Conservation (phyloP, 2,113 vertebrate species). For the mouse (Mus musculus) region GRCm39 chr1:162996501-162997000, state of each 20-base stretch:
- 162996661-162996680: no score
- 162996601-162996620: no score
- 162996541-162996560: no score
- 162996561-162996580: no score
- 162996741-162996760: not conserved
- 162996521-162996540: no score
- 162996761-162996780: not conserved
- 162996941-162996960: not conserved
- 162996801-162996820: not conserved
- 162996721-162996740: no score
- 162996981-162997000: not conserved
- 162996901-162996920: not conserved
- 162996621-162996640: no score
- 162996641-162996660: no score
- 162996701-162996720: not conserved
- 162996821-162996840: not conserved
- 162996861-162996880: not conserved
- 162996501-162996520: no score
- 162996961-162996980: not conserved
- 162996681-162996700: no score
- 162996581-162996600: no score
- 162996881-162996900: not conserved
- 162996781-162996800: not conserved
- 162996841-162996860: no score
- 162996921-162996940: accelerated